A percentile compares a stretch with the other conserved stretches of the same genome.
phyloP scores from a whole-genome alignment of 2,888 invertebrate genomes.

The Podabrus alpinus region DNA sequence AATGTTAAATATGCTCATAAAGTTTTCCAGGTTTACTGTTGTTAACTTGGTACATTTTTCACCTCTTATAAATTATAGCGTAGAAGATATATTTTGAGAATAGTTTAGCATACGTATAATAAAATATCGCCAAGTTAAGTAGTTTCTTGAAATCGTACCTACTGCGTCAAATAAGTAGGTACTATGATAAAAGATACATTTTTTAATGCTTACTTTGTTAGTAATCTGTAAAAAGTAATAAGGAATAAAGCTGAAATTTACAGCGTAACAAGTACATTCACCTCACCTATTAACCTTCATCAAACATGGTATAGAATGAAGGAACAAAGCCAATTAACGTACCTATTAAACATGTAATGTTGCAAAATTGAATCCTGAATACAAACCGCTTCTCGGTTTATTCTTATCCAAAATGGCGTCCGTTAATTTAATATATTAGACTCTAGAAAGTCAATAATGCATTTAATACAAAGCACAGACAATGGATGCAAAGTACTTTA shows the following conservation, averaged over 20 bases:
- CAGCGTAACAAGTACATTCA: constrained; percentile 12
- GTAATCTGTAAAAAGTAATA: not conserved
- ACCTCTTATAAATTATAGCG: constrained; percentile 24
- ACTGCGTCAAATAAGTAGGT: too few species aligned
- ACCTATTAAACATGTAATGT: constrained; percentile 27
- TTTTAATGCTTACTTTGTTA: too few species aligned
- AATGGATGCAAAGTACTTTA: constrained; percentile 34
- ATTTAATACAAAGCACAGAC: constrained; percentile 31
- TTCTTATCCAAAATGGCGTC: constrained; percentile 27
- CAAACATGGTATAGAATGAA: constrained; percentile 12
- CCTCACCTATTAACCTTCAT: constrained; percentile 23
- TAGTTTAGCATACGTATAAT: constrained; percentile 5
- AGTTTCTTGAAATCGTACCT: not conserved
- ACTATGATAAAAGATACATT: too few species aligned
- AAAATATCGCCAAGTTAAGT: not conserved
- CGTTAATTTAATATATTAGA: constrained; percentile 34
- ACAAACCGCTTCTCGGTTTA: constrained; percentile 16
- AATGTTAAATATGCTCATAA: constrained; percentile 35
- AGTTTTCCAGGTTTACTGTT: constrained; percentile 27
- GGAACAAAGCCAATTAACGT: constrained; percentile 27
- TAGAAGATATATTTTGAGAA: not conserved
- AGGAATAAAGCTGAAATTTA: not conserved
- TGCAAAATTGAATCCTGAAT: constrained; percentile 26
- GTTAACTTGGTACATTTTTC: constrained; percentile 29
- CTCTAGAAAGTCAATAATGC: constrained; percentile 33